phyloP scores from a whole-genome alignment of 1,140 invertebrate genomes.

The Centruroides vittatus region DNA sequence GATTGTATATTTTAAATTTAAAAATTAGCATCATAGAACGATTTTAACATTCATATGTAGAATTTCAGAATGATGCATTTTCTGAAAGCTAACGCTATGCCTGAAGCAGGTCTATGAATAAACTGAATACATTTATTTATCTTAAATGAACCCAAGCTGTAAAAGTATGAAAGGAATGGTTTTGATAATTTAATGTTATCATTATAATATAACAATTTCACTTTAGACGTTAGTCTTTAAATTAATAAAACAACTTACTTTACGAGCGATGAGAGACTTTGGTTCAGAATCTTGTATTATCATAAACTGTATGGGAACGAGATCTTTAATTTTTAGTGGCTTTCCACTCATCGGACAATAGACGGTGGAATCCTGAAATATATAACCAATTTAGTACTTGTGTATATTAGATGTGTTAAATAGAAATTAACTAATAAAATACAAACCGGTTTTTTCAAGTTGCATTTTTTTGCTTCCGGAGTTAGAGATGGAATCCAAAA shows the following conservation, averaged over 20 bases:
- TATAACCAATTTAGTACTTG: slow-evolving; percentile 27
- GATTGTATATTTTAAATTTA: no score
- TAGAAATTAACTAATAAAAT: slow-evolving; percentile 1
- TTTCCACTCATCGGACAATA: slow-evolving; percentile 85
- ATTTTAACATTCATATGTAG: no score
- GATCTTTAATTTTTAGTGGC: slow-evolving; percentile 78
- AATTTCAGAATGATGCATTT: no score
- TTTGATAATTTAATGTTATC: no score
- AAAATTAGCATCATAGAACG: no score
- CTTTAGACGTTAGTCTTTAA: no score
- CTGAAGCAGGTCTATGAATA: no score
- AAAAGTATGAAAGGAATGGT: no score
- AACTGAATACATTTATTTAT: no score
- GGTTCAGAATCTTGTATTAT: slow-evolving; percentile 55
- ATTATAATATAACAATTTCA: no score
- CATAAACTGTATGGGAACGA: slow-evolving; percentile 89
- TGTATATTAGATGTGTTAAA: slow-evolving; percentile 3
- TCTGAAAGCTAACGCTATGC: no score
- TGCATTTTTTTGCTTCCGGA: slow-evolving; percentile 58
- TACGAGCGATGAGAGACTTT: slow-evolving; percentile 31
- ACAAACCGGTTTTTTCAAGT: slow-evolving; percentile 63
- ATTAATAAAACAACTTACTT: slow-evolving; percentile 20
- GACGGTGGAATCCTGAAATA: slow-evolving; percentile 35
- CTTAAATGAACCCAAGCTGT: no score
- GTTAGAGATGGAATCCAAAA: slow-evolving; percentile 95